These are phyloP conservation scores for Glossophaga mutica DNA, from an alignment of 2,797 vertebrate genomes.

Conservation along the genomic window DNA sequence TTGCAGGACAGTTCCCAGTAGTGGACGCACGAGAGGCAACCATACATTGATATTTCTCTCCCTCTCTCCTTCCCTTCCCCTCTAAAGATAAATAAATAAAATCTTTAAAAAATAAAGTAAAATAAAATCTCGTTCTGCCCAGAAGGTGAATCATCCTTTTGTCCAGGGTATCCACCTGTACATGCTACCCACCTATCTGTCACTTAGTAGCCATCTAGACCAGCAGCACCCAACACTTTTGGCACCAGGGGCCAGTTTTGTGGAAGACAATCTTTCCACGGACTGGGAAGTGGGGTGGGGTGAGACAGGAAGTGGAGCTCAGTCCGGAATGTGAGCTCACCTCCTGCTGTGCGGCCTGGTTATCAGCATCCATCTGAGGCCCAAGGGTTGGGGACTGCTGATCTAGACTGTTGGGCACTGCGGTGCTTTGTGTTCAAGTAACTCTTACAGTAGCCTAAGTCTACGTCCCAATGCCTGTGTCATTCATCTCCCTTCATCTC, in stretches of 20 bases:
- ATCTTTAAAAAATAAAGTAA: no score
- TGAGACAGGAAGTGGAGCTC: not conserved
- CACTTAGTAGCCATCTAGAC: not conserved
- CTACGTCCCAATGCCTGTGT: not conserved
- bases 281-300: not conserved
- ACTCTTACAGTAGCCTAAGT: not conserved
- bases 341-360: not conserved
- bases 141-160: not conserved
- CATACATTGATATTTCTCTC: no score
- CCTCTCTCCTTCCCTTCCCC: no score
- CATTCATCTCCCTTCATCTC: not conserved
- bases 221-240: not conserved
- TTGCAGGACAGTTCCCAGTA: no score
- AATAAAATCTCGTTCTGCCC: not conserved
- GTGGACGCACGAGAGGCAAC: no score
- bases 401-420: not conserved
- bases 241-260: not conserved
- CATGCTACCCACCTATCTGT: not conserved
- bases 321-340: not conserved
- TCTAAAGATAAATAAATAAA: no score
- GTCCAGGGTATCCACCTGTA: not conserved
- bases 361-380: not conserved
- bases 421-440: not conserved
- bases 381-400: no score
- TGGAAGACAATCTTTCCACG: not conserved